These are phyloP conservation scores for Lophotriccus pileatus DNA, from an alignment of 2,797 vertebrate genomes.

Conservation along the genomic window DNA sequence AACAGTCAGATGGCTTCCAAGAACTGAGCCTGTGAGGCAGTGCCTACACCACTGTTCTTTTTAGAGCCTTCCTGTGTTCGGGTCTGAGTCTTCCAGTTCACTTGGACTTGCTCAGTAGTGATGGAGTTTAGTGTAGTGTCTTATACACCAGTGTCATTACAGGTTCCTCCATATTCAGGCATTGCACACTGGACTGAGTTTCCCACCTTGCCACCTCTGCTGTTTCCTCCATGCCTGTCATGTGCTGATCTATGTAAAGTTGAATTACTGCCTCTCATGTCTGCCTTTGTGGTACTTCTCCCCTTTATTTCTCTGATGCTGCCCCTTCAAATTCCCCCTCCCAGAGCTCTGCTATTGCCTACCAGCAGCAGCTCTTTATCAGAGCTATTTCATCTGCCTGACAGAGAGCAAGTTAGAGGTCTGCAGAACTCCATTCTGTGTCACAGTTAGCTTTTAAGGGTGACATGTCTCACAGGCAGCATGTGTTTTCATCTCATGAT, in stretches of 20 bases:
- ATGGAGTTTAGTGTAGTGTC: background rate
- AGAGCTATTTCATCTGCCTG: background rate
- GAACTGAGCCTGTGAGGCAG: background rate
- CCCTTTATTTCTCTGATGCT: background rate
- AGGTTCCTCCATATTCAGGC: background rate
- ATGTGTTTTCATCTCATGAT: background rate
- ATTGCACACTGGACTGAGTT: background rate
- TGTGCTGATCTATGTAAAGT: background rate
- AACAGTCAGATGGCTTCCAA: background rate
- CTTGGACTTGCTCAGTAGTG: background rate
- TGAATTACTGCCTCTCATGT: background rate
- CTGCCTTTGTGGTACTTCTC: background rate
- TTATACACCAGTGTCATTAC: background rate
- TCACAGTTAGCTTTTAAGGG: background rate
- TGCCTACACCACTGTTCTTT: background rate
- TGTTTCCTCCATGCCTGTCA: background rate
- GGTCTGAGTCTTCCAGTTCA: background rate
- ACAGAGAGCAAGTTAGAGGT: background rate
- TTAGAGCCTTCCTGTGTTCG: background rate
- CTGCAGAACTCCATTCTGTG: background rate
- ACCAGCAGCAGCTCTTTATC: background rate
- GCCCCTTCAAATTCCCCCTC: background rate
- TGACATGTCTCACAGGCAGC: background rate
- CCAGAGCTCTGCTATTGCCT: background rate
- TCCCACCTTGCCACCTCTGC: background rate